phyloP scores from a whole-genome alignment of 1,140 invertebrate genomes.

The Drosophila kepulauana region DNA sequence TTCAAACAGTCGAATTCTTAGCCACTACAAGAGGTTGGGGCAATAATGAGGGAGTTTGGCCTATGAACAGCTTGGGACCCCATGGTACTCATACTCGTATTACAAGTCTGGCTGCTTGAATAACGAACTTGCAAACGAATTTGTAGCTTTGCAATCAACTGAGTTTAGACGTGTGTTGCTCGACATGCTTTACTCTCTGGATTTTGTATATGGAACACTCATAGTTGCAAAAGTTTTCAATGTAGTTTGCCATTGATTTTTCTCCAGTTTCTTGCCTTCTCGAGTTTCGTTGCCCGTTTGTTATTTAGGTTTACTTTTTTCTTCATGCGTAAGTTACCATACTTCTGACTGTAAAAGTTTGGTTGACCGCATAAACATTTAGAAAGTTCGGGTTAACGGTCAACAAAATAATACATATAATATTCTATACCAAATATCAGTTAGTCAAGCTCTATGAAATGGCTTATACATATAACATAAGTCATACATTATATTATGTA shows the following conservation, averaged over 20 bases:
- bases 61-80: conserved; percentile 11
- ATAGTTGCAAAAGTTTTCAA: conserved; percentile 34
- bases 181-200: conserved; percentile 11
- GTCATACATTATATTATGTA: too few species aligned
- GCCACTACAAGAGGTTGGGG: conserved; percentile 2
- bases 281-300: conserved; percentile 27
- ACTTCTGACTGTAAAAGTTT: conserved; percentile 27
- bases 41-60: conserved; percentile 14
- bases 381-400: conserved; percentile 15
- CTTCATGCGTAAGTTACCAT: conserved; percentile 74
- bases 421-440: not conserved
- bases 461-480: too few species aligned
- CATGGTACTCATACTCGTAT: not conserved
- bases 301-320: conserved; percentile 52
- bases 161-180: conserved; percentile 59
- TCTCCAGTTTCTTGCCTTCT: conserved; percentile 38
- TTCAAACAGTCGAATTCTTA: conserved; percentile 2
- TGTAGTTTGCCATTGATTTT: conserved; percentile 66
- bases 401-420: conserved; percentile 48
- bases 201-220: not conserved
- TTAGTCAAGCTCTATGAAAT: not conserved
- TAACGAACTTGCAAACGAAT: conserved; percentile 56
- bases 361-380: not conserved
- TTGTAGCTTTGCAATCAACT: conserved; percentile 70
- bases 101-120: conserved; percentile 32